Percentiles rank a stretch among this genome's conserved stretches.
Evolutionary conservation across 2,113 vertebrate species (phyloP).

Genomic region (Brienomyrus longianalis): DNA sequence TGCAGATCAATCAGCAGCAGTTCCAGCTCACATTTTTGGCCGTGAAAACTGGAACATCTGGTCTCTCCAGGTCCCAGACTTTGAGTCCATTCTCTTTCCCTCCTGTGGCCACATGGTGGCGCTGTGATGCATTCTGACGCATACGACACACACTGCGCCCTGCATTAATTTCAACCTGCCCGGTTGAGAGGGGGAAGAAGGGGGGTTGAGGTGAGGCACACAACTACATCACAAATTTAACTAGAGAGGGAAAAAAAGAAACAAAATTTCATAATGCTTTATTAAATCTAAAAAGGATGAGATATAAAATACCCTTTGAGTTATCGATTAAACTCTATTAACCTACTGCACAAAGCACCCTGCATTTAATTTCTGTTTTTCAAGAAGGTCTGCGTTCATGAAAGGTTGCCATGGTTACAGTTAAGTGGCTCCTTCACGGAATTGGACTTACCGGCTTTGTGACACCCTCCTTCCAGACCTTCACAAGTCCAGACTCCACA

Average conservation of each 20-base stretch:
- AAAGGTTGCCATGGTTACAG: neutral
- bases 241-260: neutral
- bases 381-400: neutral
- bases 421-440: no score
- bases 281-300: neutral
- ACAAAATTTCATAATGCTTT: neutral
- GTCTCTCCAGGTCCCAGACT: constrained; percentile 77
- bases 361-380: neutral
- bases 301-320: neutral
- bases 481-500: constrained; percentile 64
- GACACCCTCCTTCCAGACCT: constrained; percentile 65
- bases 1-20: neutral
- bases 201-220: neutral
- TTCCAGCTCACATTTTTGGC: constrained; percentile 71
- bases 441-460: constrained; percentile 30
- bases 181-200: neutral
- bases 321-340: neutral
- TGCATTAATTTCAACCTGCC: constrained; percentile 43
- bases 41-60: constrained; percentile 62
- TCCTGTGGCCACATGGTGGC: constrained; percentile 65
- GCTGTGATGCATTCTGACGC: constrained; percentile 56
- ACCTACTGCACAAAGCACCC: neutral
- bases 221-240: neutral
- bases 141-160: constrained; percentile 64
- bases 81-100: constrained; percentile 79